Conservation (phyloP, 1,140 invertebrate species). For the Cydia splendana region DNA sequence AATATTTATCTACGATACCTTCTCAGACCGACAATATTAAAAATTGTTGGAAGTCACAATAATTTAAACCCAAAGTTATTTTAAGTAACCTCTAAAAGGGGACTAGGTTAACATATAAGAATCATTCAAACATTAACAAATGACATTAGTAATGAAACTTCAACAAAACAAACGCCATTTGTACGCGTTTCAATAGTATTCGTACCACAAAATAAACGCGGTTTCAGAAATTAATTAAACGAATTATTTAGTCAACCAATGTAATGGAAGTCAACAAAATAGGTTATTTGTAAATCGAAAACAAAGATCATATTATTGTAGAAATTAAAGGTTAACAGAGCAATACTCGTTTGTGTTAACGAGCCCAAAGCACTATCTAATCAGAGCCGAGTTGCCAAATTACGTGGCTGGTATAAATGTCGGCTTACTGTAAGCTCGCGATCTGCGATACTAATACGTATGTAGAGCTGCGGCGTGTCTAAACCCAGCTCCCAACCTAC, state of each 20-base stretch:
- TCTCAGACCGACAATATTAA: not conserved
- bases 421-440: constrained; percentile 71
- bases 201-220: constrained; percentile 21
- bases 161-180: constrained; percentile 23
- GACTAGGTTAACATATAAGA: not conserved
- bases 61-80: not conserved
- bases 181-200: constrained; percentile 11
- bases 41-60: not conserved
- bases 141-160: constrained; percentile 12
- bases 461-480: constrained; percentile 23
- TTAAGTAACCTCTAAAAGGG: not conserved
- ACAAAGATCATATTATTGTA: constrained; percentile 50
- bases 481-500: not conserved
- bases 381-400: constrained; percentile 76
- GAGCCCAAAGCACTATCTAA: constrained; percentile 75
- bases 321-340: constrained; percentile 63
- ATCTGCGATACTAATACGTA: constrained; percentile 45
- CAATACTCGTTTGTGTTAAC: constrained; percentile 71
- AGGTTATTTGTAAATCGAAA: constrained; percentile 35
- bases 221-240: constrained; percentile 33
- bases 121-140: not conserved
- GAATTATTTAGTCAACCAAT: constrained; percentile 15
- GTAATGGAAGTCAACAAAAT: constrained; percentile 28
- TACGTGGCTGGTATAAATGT: constrained; percentile 73
- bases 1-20: too few species aligned